Base-by-base conservation (phyloP, 2,113 vertebrate species). In the Spea multiplicata region DNA sequence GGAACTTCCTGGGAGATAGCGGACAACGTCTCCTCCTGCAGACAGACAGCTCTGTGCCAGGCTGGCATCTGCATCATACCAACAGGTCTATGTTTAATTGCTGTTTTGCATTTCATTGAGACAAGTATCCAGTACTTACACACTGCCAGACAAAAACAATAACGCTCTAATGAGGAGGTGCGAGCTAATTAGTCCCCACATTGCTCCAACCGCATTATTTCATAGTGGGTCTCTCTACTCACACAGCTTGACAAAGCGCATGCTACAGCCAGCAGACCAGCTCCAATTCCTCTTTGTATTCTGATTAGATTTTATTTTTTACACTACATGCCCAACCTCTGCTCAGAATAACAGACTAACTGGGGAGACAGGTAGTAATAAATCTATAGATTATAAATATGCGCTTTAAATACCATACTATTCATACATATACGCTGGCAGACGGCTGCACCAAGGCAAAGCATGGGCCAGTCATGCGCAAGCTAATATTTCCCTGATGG, bases 111-210 rank as follows among this genome's bases (percentile, higher is more conserved):
- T 86, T 84, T 84, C 67, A 81, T 84, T 83, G 83, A 88, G 85
- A 84, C 85, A 87, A 82, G 83, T 85, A 87, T 89, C 85, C 84
- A 87, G 81, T 85, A 84, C 85, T 85, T 86, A 87, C 87, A 84
- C 83, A 78, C 83, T 86, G 87, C 89, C 84, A 88, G 86, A 88
- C 88, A 88, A 86, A 87, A 87, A 89, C 84, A 87, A 84, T 87
- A 87, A 86, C 78, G 87, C 83, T 83, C 85, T 87, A 89, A 86
- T 87, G 88, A 89, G 86, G 85, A 89, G 84, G 82, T 83, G 80
- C 66, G 78, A 73, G 83, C 83, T 88, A 88, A 87, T 89, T 86
- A 89, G 87, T 57, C 78, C 78, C 71, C 71, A 80, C 77, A 73
- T 73, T 71, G 44, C 70, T 71, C 48, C 59, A 10, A 48, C 65